These are phyloP conservation scores for Diogma glabrata DNA, from an alignment of 2,888 invertebrate genomes.

Conservation along the genomic window DNA sequence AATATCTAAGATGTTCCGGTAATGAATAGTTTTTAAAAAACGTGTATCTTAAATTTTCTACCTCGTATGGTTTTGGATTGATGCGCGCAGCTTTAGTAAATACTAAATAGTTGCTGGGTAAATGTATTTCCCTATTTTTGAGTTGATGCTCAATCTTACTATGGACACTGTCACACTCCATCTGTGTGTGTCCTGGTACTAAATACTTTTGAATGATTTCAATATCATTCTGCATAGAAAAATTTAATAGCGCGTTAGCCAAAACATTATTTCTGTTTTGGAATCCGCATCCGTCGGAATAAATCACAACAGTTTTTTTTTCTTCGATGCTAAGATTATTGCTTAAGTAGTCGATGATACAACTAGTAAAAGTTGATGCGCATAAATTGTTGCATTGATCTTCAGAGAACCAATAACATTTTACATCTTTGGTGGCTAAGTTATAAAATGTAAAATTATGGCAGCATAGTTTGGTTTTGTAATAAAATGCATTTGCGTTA, in stretches of 20 bases:
- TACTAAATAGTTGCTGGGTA: constrained; percentile 1
- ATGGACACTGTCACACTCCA: not conserved
- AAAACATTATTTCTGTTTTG: not conserved
- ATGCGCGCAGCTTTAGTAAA: not conserved
- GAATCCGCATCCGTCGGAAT: not conserved
- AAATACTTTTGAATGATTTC: not conserved
- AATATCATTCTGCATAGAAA: not conserved
- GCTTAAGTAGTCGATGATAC: too few species aligned
- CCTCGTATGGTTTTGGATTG: not conserved
- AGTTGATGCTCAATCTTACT: constrained; percentile 5
- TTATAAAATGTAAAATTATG: too few species aligned
- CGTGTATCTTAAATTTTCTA: not conserved
- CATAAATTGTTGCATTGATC: too few species aligned
- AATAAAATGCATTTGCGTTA: not conserved
- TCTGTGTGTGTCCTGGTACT: not conserved
- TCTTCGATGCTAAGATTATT: too few species aligned
- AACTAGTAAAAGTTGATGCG: too few species aligned
- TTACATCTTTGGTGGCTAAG: too few species aligned
- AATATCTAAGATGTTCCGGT: not conserved
- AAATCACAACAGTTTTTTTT: not conserved
- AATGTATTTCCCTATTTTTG: constrained; percentile 1
- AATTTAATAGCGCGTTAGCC: not conserved
- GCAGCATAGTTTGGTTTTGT: not conserved
- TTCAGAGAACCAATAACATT: too few species aligned
- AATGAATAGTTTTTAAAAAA: not conserved